Percentiles rank a stretch among this genome's conserved stretches.
These are phyloP conservation scores for Menidia menidia DNA, from an alignment of 2,797 vertebrate species.

Conservation along the genomic window DNA sequence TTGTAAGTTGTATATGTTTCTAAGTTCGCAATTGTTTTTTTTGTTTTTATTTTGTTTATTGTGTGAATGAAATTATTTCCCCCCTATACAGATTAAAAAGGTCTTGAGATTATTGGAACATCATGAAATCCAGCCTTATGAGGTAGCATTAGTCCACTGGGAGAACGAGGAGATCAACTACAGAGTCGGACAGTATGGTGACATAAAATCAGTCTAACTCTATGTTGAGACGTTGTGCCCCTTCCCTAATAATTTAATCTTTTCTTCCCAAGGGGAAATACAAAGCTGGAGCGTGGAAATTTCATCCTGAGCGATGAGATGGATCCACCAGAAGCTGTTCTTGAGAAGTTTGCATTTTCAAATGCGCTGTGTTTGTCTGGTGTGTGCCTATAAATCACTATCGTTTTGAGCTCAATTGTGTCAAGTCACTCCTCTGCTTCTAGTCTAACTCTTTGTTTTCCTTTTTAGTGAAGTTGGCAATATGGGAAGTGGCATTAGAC, in stretches of 20 bases:
- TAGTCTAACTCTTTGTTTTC: conserved; percentile 8
- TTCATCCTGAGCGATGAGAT: conserved; percentile 88
- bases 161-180: conserved; percentile 98
- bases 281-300: conserved; percentile 92
- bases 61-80: not conserved
- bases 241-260: not conserved
- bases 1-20: not conserved
- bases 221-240: not conserved
- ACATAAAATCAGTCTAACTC: not conserved
- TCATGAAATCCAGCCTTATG: conserved; percentile 95
- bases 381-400: conserved; percentile 61
- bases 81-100: conserved; percentile 85
- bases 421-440: not conserved
- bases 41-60: not conserved
- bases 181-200: conserved; percentile 85
- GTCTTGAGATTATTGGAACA: conserved; percentile 89
- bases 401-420: not conserved
- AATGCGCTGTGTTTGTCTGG: conserved; percentile 96
- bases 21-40: not conserved
- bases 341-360: conserved; percentile 98
- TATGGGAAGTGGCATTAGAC: conserved; percentile 96
- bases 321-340: conserved; percentile 84
- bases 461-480: conserved; percentile 93
- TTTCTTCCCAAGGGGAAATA: conserved; percentile 85
- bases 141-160: conserved; percentile 95